Evolutionary conservation across 1,140 invertebrate genomes (phyloP).

Genomic region (Megalonaias nervosa): DNA sequence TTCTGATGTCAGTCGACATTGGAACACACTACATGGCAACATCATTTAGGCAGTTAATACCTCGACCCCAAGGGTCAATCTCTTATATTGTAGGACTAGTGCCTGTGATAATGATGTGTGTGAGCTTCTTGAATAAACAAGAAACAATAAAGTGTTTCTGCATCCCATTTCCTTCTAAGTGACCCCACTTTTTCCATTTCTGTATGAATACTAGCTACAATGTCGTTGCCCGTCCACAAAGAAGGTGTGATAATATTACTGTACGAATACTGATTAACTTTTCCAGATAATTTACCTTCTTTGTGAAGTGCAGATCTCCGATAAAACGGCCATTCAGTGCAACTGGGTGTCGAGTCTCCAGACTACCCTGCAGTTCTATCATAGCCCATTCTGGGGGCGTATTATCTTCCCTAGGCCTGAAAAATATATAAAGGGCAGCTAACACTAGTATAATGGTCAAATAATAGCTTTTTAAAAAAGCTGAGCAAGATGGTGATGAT

Average conservation of each 20-base stretch:
- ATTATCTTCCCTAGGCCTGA: conserved; percentile 44
- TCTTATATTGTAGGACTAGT: too few species aligned
- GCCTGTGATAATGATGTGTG: too few species aligned
- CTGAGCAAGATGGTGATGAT: too few species aligned
- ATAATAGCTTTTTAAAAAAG: too few species aligned
- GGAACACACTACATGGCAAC: too few species aligned
- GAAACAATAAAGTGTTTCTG: too few species aligned
- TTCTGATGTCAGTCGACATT: too few species aligned
- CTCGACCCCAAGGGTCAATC: too few species aligned
- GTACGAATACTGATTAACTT: neutral
- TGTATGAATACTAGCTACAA: neutral
- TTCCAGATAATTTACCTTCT: conserved; percentile 72
- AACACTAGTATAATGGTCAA: too few species aligned
- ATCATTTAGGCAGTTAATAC: too few species aligned
- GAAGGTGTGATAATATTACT: neutral
- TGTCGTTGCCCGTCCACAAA: neutral
- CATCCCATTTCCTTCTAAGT: too few species aligned
- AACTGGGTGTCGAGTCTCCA: conserved; percentile 78
- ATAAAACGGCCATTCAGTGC: conserved; percentile 78
- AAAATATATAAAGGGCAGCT: conserved; percentile 1
- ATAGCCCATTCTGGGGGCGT: conserved; percentile 80
- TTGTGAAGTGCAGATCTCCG: conserved; percentile 86
- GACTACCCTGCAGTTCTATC: conserved; percentile 88
- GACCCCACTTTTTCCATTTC: neutral
- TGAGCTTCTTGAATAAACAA: too few species aligned